Evolutionary conservation across 1,140 invertebrate genomes (phyloP).

Genomic region (Drosophila pseudoobscura): DNA sequence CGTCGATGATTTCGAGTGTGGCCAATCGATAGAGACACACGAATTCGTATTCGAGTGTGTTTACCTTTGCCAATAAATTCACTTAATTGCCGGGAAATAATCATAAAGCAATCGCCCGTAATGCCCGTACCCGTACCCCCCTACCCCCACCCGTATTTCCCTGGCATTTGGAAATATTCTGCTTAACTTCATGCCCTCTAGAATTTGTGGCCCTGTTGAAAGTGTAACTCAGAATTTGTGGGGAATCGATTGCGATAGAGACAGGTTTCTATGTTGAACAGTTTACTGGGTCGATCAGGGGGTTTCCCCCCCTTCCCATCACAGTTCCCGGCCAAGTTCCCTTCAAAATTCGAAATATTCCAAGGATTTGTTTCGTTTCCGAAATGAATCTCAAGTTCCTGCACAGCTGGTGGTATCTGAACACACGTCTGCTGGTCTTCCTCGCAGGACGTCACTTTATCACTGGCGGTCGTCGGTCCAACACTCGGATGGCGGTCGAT

Average conservation of each 20-base stretch:
- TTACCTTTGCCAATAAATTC: conserved; percentile 82
- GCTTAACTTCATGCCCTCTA: conserved; percentile 5
- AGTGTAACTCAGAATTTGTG: conserved; percentile 58
- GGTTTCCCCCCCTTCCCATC: background rate
- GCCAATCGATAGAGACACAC: conserved; percentile 62
- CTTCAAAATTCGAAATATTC: too few species aligned
- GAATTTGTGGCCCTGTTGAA: conserved; percentile 49
- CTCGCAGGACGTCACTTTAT: conserved; percentile 4
- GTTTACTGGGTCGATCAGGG: conserved; percentile 11
- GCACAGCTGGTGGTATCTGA: conserved; percentile 20
- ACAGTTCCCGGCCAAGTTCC: conserved; percentile 4
- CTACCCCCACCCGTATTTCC: background rate
- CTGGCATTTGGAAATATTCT: background rate
- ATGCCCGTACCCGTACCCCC: conserved; percentile 36
- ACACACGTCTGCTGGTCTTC: background rate
- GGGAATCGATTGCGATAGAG: conserved; percentile 50
- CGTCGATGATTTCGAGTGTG: conserved; percentile 44
- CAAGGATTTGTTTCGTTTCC: too few species aligned
- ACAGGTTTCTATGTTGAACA: background rate
- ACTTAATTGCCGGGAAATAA: conserved; percentile 82
- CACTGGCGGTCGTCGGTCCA: background rate
- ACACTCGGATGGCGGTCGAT: conserved; percentile 19
- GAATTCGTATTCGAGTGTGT: conserved; percentile 39
- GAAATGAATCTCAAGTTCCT: background rate
- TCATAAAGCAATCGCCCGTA: conserved; percentile 82